phyloP scores from a whole-genome alignment of 2,113 vertebrate species.

The Paralichthys olivaceus region DNA sequence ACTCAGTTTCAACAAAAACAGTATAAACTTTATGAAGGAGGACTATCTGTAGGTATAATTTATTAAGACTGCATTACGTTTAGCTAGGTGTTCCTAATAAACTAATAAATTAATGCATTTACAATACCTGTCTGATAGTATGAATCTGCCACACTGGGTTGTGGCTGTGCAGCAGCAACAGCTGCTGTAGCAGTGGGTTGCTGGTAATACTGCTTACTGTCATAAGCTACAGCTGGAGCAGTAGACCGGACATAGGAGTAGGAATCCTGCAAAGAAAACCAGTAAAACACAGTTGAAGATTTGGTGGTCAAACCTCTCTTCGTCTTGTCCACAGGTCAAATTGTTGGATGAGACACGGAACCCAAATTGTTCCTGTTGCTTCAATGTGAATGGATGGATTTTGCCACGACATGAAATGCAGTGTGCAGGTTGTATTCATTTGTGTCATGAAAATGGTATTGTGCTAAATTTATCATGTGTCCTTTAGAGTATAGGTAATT shows the following conservation, averaged over 20 bases:
- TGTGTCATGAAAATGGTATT: too few species aligned
- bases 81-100: neutral
- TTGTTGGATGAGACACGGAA: neutral
- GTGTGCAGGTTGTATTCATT: too few species aligned
- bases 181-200: slow-evolving; percentile 92
- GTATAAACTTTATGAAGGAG: neutral
- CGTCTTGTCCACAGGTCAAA: neutral
- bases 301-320: neutral
- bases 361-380: neutral
- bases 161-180: slow-evolving; percentile 91
- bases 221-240: slow-evolving; percentile 93
- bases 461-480: too few species aligned
- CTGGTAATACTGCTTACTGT: slow-evolving; percentile 98
- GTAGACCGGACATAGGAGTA: slow-evolving; percentile 97
- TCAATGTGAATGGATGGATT: neutral
- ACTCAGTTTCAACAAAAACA: neutral
- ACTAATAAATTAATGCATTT: neutral
- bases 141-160: slow-evolving; percentile 93
- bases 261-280: slow-evolving; percentile 85
- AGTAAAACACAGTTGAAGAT: neutral
- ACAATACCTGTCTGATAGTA: slow-evolving; percentile 96
- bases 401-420: too few species aligned
- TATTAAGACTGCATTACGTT: neutral
- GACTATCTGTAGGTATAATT: neutral
- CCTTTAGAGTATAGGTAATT: too few species aligned